Conservation (phyloP, 2,888 invertebrate genomes). For the Eilema caniola region DNA sequence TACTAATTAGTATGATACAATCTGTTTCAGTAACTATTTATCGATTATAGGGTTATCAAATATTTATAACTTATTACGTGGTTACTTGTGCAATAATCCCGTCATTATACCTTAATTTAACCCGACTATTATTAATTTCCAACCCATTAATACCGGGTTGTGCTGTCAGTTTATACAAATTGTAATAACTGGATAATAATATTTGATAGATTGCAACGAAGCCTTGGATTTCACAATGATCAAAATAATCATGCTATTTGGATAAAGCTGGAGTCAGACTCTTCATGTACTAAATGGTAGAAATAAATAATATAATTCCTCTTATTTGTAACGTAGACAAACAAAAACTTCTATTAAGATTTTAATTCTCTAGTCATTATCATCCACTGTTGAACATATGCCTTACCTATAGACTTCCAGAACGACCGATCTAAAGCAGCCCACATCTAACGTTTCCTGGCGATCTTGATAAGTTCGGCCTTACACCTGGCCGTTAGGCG, state of each 20-base stretch:
- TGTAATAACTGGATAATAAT: slow-evolving; percentile 31
- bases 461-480: too few relatives aligned
- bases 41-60: slow-evolving; percentile 20
- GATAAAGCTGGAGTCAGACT: slow-evolving; percentile 1
- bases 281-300: background rate
- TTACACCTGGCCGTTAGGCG: too few relatives aligned
- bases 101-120: slow-evolving; percentile 30
- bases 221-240: slow-evolving; percentile 20
- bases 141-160: slow-evolving; percentile 30
- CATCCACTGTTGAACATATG: too few relatives aligned
- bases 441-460: too few relatives aligned
- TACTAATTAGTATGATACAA: background rate
- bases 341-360: background rate
- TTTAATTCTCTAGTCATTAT: too few relatives aligned
- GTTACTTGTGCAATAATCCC: slow-evolving; percentile 32
- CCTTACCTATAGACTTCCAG: too few relatives aligned
- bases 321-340: background rate
- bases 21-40: background rate
- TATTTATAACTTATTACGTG: slow-evolving; percentile 26
- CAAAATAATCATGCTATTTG: slow-evolving; percentile 4
- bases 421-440: too few relatives aligned
- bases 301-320: background rate
- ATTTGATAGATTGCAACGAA: slow-evolving; percentile 24
- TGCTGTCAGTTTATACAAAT: slow-evolving; percentile 32
- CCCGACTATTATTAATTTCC: slow-evolving; percentile 38